Base-by-base conservation (phyloP, 2,113 vertebrate species). In the Hypomesus transpacificus region DNA sequence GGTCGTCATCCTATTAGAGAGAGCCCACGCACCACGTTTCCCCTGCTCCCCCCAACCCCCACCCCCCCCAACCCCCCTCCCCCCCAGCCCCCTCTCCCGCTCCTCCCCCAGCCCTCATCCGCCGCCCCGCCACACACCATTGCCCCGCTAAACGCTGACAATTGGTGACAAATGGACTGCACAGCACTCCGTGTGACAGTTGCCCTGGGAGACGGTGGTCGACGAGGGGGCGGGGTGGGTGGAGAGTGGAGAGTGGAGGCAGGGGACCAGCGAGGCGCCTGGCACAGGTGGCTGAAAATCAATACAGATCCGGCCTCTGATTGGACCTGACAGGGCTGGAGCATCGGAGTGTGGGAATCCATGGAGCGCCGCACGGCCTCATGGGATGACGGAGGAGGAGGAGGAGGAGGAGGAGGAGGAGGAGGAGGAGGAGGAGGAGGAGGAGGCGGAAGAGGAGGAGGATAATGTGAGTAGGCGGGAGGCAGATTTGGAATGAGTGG, bases 91-190 rank as follows among this genome's bases (percentile, higher is more conserved):
- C 60, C 53, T 51, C 28, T 20, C 16, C 59, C 63, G 26, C 58
- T 69, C 68, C 51, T 50, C 21, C 66, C 70, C 82, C 84, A 81
- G 71, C 89, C 20, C n/a, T 63, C 51, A n/a, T 18, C 66, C 70
- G 81, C 84, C 81, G 72, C 89, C 80, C 80, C 82, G 88, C 89
- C 91, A 93, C 93, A 94, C 90, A 70, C 86, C 84, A 90, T 91
- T 90, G 92, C 83, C 82, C 91, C 85, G 92, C 93, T 94, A 95
- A 95, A 91, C 87, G 84, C 89, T 94, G 92, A 94, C 94, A 95
- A 95, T 91, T 92, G 92, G 91, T 96, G 95, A 95, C 94, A 95
- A 97, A 97, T 95, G 93, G 92, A 92, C 92, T 91, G 90, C 92
- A 84, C 84, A 80, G 87, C 90, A 91, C 84, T 85, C 84, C 87